Evolutionary conservation across 37 sponge, comb jelly and placozoan genomes (phyloP).

Genomic region (Agelas oroides): DNA sequence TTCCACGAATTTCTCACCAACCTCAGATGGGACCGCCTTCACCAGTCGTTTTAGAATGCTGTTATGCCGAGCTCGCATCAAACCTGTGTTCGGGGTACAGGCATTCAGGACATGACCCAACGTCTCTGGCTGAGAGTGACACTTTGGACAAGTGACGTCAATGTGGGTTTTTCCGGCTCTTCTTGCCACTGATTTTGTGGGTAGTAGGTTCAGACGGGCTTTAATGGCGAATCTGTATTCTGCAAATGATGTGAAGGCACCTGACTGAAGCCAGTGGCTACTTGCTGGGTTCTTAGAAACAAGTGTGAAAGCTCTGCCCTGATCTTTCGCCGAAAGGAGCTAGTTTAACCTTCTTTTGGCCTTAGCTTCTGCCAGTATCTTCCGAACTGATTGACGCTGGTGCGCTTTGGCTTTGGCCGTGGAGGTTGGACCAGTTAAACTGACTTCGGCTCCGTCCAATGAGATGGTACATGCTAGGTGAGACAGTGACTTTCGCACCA

Average conservation of each 20-base stretch:
- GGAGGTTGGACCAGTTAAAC: background rate
- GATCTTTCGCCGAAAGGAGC: conserved; percentile 17
- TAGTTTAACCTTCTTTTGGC: background rate
- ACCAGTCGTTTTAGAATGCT: conserved; percentile 24
- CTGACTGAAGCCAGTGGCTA: conserved; percentile 48
- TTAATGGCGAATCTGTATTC: conserved; percentile 49
- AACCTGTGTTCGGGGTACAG: conserved; percentile 17
- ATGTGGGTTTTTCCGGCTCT: background rate
- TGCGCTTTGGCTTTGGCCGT: too few species aligned
- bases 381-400: too few species aligned
- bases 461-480: background rate
- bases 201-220: conserved; percentile 51
- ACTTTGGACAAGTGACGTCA: conserved; percentile 20
- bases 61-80: conserved; percentile 43
- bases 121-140: conserved; percentile 20
- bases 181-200: conserved; percentile 17
- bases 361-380: background rate
- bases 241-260: conserved; percentile 30
- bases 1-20: conserved; percentile 15
- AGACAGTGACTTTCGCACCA: conserved; percentile 9
- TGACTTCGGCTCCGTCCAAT: too few species aligned
- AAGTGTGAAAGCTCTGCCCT: conserved; percentile 29
- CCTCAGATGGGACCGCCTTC: conserved; percentile 8
- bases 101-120: conserved; percentile 51
- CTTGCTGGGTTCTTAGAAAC: conserved; percentile 10